Evolutionary conservation across 2,113 vertebrate genomes (phyloP).

Genomic region (Chionis minor): DNA sequence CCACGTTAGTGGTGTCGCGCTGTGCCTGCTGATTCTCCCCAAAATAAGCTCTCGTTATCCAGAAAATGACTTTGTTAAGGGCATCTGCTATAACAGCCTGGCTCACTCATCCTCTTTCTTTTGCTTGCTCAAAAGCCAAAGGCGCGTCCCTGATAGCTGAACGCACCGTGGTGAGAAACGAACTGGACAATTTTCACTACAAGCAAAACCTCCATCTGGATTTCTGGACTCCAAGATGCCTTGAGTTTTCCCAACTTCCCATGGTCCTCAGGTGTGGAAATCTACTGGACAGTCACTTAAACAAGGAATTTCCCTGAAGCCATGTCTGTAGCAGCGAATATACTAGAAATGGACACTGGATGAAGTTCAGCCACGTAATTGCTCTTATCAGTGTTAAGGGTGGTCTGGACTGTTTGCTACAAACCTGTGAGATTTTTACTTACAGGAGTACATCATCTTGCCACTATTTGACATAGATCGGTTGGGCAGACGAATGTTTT

Average conservation of each 20-base stretch:
- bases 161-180: conserved; percentile 75
- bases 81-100: neutral
- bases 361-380: conserved; percentile 75
- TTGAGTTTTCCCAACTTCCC: conserved; percentile 91
- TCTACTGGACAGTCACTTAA: conserved; percentile 83
- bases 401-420: conserved; percentile 80
- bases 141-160: conserved; percentile 92
- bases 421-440: conserved; percentile 75
- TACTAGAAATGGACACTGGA: conserved; percentile 70
- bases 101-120: conserved; percentile 15
- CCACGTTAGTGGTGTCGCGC: fast-evolving
- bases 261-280: conserved; percentile 94
- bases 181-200: conserved; percentile 80
- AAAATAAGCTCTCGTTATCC: neutral
- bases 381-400: conserved; percentile 79
- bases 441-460: conserved; percentile 71
- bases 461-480: conserved; percentile 69
- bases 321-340: conserved; percentile 82
- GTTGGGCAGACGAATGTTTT: conserved; percentile 71
- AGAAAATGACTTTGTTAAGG: neutral
- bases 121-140: conserved; percentile 85
- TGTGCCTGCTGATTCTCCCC: neutral
- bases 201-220: conserved; percentile 81
- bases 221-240: conserved; percentile 91
- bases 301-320: conserved; percentile 87